Evolutionary conservation across 2,888 invertebrate species (phyloP).

Genomic region (Caenorhabditis sulstoni): DNA sequence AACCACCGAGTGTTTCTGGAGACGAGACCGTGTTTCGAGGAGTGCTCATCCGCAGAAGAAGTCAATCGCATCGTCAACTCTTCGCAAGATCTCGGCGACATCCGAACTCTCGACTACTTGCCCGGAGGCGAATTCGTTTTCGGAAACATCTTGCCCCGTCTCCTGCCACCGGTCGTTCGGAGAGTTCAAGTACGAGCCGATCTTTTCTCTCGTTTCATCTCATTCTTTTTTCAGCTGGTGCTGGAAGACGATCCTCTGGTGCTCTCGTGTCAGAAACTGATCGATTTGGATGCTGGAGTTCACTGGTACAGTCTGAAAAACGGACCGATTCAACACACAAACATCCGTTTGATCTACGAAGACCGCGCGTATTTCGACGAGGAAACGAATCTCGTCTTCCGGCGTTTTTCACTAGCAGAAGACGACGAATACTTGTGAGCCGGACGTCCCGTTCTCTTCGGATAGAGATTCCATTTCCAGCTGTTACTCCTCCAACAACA

Average conservation of each 20-base stretch:
- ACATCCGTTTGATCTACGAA: conserved; percentile 14
- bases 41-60: conserved; percentile 45
- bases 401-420: conserved; percentile 39
- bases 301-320: conserved; percentile 60
- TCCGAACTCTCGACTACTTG: conserved; percentile 59
- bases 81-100: conserved; percentile 59
- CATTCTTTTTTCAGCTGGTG: conserved; percentile 30
- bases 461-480: conserved; percentile 35
- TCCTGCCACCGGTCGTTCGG: conserved; percentile 61
- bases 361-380: conserved; percentile 55
- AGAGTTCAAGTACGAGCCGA: conserved; percentile 38
- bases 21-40: conserved; percentile 32
- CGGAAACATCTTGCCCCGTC: conserved; percentile 62
- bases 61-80: conserved; percentile 46
- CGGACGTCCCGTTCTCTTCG: no score
- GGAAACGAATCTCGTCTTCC: conserved; percentile 47
- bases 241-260: conserved; percentile 59
- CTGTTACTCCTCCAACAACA: conserved; percentile 64
- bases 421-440: conserved; percentile 61
- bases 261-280: conserved; percentile 58
- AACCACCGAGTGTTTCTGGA: conserved; percentile 35
- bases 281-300: conserved; percentile 59
- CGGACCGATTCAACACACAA: conserved; percentile 40
- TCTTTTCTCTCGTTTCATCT: not conserved
- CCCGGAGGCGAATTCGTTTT: conserved; percentile 67